Percentiles rank a stretch among this genome's conserved stretches.
Conservation (phyloP, 2,797 vertebrate genomes). For the Dipus sagitta region DNA sequence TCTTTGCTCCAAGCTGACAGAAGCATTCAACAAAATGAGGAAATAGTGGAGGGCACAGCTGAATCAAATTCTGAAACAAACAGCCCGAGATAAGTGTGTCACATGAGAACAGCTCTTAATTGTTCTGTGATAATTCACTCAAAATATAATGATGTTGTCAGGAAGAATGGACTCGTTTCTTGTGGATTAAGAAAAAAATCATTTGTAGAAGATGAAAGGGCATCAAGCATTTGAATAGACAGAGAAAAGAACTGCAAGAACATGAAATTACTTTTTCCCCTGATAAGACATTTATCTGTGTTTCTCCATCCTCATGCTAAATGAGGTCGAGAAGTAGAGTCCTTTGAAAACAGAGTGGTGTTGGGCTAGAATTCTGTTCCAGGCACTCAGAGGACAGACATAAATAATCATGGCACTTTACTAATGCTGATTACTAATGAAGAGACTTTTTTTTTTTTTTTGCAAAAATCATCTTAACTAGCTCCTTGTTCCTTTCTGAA, state of each 20-base stretch:
- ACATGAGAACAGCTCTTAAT: slow-evolving; percentile 76
- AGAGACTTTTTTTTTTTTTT: slow-evolving; percentile 4
- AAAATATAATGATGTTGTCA: slow-evolving; percentile 81
- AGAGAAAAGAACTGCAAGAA: slow-evolving; percentile 80
- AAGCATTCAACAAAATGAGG: slow-evolving; percentile 73
- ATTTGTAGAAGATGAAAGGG: slow-evolving; percentile 83
- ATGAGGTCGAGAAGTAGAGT: slow-evolving; percentile 75
- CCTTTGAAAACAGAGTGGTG: slow-evolving; percentile 75
- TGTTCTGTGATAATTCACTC: slow-evolving; percentile 81
- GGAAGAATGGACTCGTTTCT: slow-evolving; percentile 80
- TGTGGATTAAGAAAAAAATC: slow-evolving; percentile 76
- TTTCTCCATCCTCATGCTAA: slow-evolving; percentile 78
- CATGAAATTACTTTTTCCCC: slow-evolving; percentile 81
- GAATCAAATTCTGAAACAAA: slow-evolving; percentile 81
- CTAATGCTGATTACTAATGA: slow-evolving; percentile 66
- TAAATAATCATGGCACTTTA: slow-evolving; percentile 70
- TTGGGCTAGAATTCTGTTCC: slow-evolving; percentile 78
- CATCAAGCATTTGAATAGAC: slow-evolving; percentile 80
- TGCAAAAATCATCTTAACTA: slow-evolving; percentile 63
- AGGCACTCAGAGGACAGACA: slow-evolving; percentile 68
- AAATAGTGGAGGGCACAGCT: slow-evolving; percentile 75
- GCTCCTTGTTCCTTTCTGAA: background rate
- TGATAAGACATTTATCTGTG: slow-evolving; percentile 80
- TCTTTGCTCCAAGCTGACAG: slow-evolving; percentile 69
- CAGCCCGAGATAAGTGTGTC: slow-evolving; percentile 75